Evolutionary conservation across 35 echinoderm and acorn worm genomes (phyloP).

Genomic region (Ptychodera flava): DNA sequence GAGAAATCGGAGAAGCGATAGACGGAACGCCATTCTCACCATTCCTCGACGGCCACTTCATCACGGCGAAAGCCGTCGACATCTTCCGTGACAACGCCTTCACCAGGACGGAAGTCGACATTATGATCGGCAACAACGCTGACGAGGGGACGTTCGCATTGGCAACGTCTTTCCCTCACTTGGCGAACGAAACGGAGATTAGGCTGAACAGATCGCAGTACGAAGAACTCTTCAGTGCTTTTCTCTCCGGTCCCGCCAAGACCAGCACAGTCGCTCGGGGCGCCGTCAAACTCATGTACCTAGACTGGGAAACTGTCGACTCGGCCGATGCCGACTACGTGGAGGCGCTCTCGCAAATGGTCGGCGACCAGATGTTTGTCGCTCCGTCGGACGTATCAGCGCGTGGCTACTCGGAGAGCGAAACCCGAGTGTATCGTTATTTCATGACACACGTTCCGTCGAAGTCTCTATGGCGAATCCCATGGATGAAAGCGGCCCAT

Average conservation of each 20-base stretch:
- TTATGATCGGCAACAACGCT: conserved; percentile 17
- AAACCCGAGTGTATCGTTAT: conserved; percentile 21
- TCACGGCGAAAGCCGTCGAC: too few relatives aligned
- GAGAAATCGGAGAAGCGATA: too few relatives aligned
- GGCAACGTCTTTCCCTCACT: conserved; percentile 8
- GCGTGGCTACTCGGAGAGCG: not conserved
- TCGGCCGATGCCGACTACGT: not conserved
- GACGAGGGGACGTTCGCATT: conserved; percentile 25
- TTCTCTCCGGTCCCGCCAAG: not conserved
- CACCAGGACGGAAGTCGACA: too few relatives aligned
- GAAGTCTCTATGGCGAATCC: conserved; percentile 14
- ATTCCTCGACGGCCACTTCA: too few relatives aligned
- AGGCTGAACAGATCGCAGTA: not conserved
- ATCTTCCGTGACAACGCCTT: too few relatives aligned
- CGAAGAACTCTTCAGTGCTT: not conserved
- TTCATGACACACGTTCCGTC: conserved; percentile 34
- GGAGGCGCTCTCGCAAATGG: conserved; percentile 7
- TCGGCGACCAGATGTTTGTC: conserved; percentile 14
- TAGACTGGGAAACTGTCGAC: not conserved
- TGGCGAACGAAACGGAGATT: not conserved
- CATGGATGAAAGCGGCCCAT: conserved; percentile 15
- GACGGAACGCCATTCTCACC: too few relatives aligned
- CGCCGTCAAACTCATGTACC: not conserved
- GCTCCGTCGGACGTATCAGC: conserved; percentile 5
- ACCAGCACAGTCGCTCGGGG: not conserved